Percentiles rank a stretch among this genome's conserved stretches.
Evolutionary conservation across 2,888 invertebrate species (phyloP).

Genomic region (Drosophila yooni): DNA sequence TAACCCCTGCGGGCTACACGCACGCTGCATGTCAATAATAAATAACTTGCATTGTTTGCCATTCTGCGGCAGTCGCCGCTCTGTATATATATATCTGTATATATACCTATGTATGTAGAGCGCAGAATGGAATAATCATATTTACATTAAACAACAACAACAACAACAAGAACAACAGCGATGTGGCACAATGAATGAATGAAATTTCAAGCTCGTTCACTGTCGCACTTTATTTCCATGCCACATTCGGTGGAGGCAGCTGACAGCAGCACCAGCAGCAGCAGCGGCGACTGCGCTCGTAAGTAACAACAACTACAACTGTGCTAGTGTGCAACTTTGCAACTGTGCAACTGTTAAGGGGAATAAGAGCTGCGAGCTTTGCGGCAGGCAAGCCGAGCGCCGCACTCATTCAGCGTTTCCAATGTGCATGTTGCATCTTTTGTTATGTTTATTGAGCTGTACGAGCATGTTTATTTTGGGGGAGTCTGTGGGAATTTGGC

Average conservation of each 20-base stretch:
- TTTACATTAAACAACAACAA: conserved; percentile 62
- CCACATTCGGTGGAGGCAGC: conserved; percentile 44
- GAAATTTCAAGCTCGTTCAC: conserved; percentile 34
- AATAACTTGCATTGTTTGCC: conserved; percentile 74
- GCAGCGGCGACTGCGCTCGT: conserved; percentile 32
- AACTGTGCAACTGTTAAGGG: conserved; percentile 31
- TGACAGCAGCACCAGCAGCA: conserved; percentile 27
- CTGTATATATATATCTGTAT: conserved; percentile 33
- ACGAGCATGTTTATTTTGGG: conserved; percentile 57
- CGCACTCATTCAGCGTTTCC: conserved; percentile 12
- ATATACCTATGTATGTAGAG: conserved; percentile 23
- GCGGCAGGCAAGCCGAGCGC: conserved; percentile 23
- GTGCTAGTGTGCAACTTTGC: conserved; percentile 15
- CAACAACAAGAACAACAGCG: conserved; percentile 15
- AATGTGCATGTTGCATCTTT: conserved; percentile 23
- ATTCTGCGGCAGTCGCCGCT: conserved; percentile 19
- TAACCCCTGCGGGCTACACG: conserved; percentile 63
- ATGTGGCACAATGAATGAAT: conserved; percentile 48
- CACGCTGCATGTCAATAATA: conserved; percentile 70
- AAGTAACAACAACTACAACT: conserved; percentile 42
- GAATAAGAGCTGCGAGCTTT: conserved; percentile 32
- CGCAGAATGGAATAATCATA: conserved; percentile 68
- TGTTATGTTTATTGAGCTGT: conserved; percentile 61
- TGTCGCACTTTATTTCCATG: conserved; percentile 62
- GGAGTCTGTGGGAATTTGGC: conserved; percentile 55